Evolutionary conservation across 2,888 invertebrate species (phyloP).

Genomic region (Aspidiotus destructor): DNA sequence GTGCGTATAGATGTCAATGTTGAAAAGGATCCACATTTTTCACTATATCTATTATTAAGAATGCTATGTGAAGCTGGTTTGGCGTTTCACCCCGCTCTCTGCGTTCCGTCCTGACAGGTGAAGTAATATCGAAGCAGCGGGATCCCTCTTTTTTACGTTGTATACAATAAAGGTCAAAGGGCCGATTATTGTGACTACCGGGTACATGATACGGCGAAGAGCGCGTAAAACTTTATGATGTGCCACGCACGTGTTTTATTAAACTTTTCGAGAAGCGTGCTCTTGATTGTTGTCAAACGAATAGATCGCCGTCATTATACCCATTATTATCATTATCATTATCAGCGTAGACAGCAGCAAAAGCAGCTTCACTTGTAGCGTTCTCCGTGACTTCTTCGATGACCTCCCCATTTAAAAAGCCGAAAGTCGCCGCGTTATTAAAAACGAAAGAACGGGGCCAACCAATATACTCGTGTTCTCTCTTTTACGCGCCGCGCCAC

Average conservation of each 20-base stretch:
- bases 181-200: conserved; percentile 25
- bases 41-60: background rate
- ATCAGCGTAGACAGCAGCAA: background rate
- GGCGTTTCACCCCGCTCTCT: background rate
- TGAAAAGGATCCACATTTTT: conserved; percentile 17
- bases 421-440: background rate
- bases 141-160: conserved; percentile 17
- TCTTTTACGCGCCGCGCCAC: too few species aligned
- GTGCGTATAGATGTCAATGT: conserved; percentile 18
- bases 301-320: conserved; percentile 31
- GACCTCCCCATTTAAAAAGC: conserved; percentile 4
- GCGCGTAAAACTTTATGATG: conserved; percentile 32
- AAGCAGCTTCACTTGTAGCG: background rate
- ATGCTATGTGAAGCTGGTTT: conserved; percentile 8
- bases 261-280: conserved; percentile 32
- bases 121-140: conserved; percentile 28
- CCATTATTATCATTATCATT: conserved; percentile 21
- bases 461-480: too few species aligned
- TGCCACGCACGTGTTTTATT: conserved; percentile 32
- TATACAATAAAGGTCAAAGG: conserved; percentile 30
- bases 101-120: background rate
- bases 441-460: background rate
- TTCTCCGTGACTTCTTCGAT: conserved; percentile 1
- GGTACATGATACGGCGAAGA: background rate
- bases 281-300: conserved; percentile 27